Evolutionary conservation across 1,140 invertebrate species (phyloP), one percentile per base, ranked within the genome.

Genomic region (Drosophila micromelanica): DNA sequence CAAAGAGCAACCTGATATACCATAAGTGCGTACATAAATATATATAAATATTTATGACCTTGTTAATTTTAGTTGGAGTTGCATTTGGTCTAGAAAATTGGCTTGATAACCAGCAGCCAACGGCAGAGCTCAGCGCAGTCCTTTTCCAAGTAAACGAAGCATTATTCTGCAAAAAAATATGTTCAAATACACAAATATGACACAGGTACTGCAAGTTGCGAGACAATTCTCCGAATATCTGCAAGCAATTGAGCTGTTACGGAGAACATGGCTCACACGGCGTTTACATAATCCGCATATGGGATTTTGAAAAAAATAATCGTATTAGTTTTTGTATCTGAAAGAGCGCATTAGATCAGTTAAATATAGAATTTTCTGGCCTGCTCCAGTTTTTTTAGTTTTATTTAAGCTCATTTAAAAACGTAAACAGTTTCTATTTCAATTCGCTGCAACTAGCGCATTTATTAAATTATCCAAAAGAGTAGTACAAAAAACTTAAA

Each of bases 401-500:
- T 27, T 27, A 27, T 27, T 5, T 1, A 23, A 23, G 12, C 12
- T 37, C 3, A 37, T 37, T 12, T 40, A 5, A 40, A 40, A 40
- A 9, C 4, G 38, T 38, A 38, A 62, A 42, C 11, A 6, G 2
- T 15, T 69, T 71, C 42, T 15, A 40, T 55, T 79, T 76, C 54
- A 71, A 48, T 73, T 84, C 69, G 60, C 67, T 69, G 80, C 52
- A 84, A 79, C 67, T 84, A 82, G 62, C 75, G 52, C 20, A 61
- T 81, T 85, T 86, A 86, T 86, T 78, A 48, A 76, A 73, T 76
- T 81, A 81, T 78, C 20, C 73, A 76, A 82, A 70, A 67, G 32
- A 67, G 54, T 61, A 69, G 81, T 85, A 85, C 62, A 85, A 80
- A 69, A 82, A 80, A 74, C 78, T 80, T 78, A 86, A 78, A 75